A percentile compares a stretch with the other conserved stretches of the same genome.
phyloP scores from a whole-genome alignment of 2,888 invertebrate species.

The Steinernema scapterisci region DNA sequence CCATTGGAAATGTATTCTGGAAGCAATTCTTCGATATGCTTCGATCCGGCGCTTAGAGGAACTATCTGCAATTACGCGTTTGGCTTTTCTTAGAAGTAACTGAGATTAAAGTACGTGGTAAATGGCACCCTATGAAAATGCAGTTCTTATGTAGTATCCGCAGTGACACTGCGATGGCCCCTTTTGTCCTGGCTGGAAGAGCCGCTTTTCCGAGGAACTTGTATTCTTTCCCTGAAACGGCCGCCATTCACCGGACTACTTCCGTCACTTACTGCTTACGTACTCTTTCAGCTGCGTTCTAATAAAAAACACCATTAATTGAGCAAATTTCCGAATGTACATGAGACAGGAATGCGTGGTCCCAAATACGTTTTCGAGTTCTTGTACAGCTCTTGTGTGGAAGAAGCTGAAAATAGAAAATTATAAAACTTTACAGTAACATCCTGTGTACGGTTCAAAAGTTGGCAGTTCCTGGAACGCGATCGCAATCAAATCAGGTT shows the following conservation, averaged over 20 bases:
- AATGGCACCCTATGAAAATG: constrained; percentile 10
- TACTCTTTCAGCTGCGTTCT: background rate
- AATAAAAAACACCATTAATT: constrained; percentile 14
- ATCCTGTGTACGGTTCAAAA: constrained; percentile 23
- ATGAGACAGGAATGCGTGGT: constrained; percentile 2
- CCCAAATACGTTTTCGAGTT: background rate
- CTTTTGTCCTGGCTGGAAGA: constrained; percentile 3
- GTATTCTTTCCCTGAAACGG: constrained; percentile 5
- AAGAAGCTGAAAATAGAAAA: background rate
- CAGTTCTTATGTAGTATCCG: constrained; percentile 18
- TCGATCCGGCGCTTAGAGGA: background rate
- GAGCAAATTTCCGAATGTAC: constrained; percentile 25
- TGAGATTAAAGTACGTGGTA: background rate
- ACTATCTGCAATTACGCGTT: background rate
- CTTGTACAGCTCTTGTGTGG: background rate
- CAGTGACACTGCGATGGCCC: background rate
- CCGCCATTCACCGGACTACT: too few species aligned
- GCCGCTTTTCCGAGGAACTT: background rate
- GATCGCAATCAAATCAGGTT: constrained; percentile 17
- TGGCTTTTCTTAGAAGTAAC: background rate
- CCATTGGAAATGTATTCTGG: constrained; percentile 11
- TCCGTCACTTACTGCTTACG: constrained; percentile 16
- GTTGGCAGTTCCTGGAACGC: constrained; percentile 18
- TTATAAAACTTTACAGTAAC: background rate
- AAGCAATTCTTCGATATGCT: background rate